Evolutionary conservation across 2,113 vertebrate genomes (phyloP).

Genomic region (Ptyas mucosa): DNA sequence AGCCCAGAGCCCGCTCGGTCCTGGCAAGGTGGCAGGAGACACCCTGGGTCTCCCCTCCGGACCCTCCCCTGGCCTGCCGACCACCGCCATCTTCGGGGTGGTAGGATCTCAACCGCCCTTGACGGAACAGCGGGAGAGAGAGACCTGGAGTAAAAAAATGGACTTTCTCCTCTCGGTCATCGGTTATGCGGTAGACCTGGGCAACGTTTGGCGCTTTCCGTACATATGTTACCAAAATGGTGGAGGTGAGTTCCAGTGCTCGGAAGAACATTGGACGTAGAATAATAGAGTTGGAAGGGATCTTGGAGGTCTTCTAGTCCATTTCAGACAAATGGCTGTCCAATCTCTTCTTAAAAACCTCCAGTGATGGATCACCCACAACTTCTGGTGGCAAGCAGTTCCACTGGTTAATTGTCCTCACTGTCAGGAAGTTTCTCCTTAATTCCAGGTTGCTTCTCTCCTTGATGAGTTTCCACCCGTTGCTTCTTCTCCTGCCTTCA

Average conservation of each 20-base stretch:
- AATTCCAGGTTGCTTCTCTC: too few relatives aligned
- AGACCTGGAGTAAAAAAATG: slow-evolving; percentile 97
- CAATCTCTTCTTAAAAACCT: too few relatives aligned
- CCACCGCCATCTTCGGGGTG: slow-evolving; percentile 76
- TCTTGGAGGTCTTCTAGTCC: neutral
- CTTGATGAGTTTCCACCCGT: too few relatives aligned
- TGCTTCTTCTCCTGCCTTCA: too few relatives aligned
- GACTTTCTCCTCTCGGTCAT: slow-evolving; percentile 97
- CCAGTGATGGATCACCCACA: too few relatives aligned
- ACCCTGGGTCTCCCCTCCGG: slow-evolving; percentile 54
- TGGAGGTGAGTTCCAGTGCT: slow-evolving; percentile 82
- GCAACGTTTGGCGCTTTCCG: slow-evolving; percentile 97
- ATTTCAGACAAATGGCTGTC: too few relatives aligned
- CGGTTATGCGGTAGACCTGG: slow-evolving; percentile 95
- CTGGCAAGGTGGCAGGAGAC: slow-evolving; percentile 54
- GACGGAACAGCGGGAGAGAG: slow-evolving; percentile 67
- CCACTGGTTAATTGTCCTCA: too few relatives aligned
- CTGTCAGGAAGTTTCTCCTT: too few relatives aligned
- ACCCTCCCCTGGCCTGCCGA: slow-evolving; percentile 77
- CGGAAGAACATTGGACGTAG: neutral
- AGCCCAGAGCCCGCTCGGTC: slow-evolving; percentile 73
- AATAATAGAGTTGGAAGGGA: neutral
- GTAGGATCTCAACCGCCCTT: slow-evolving; percentile 61
- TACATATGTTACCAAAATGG: slow-evolving; percentile 98
- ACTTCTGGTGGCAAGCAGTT: too few relatives aligned